Conservation (phyloP, 92 coral and sea anemone genomes). For the Epizoanthus rinbou region DNA sequence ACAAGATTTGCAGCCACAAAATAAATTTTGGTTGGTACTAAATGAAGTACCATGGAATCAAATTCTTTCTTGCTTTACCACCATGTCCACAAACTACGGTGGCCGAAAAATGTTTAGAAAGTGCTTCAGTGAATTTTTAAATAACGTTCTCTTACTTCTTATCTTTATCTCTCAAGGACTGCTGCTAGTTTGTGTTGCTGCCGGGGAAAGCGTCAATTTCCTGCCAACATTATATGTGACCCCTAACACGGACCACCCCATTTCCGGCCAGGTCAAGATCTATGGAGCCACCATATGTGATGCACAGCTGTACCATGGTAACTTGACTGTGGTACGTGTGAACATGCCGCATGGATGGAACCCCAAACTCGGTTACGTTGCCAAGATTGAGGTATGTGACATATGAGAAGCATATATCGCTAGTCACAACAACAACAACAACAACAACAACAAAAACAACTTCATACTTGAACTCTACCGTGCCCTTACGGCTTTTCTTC, state of each 20-base stretch:
- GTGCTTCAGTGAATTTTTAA: too few relatives aligned
- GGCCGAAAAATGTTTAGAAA: too few relatives aligned
- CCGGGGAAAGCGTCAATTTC: slow-evolving; percentile 27
- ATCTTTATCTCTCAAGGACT: neutral
- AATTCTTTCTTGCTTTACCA: too few relatives aligned
- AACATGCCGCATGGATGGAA: slow-evolving; percentile 75
- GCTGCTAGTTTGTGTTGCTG: neutral
- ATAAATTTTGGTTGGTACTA: too few relatives aligned
- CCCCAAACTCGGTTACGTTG: slow-evolving; percentile 45
- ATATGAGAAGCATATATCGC: neutral
- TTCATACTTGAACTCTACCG: too few relatives aligned
- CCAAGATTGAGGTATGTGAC: slow-evolving; percentile 63
- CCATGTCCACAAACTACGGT: too few relatives aligned
- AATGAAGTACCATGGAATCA: too few relatives aligned
- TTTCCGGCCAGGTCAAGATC: slow-evolving; percentile 41
- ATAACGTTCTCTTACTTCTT: too few relatives aligned
- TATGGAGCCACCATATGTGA: slow-evolving; percentile 71
- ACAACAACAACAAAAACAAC: too few relatives aligned
- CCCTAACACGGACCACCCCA: slow-evolving; percentile 43
- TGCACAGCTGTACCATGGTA: slow-evolving; percentile 50
- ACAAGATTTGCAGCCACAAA: too few relatives aligned
- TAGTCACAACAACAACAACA: too few relatives aligned
- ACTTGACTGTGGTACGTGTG: slow-evolving; percentile 54
- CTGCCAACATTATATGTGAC: slow-evolving; percentile 77
- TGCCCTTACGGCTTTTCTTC: too few relatives aligned